Percentiles rank a stretch among this genome's conserved stretches.
phyloP scores from a whole-genome alignment of 2,797 vertebrate genomes.

The Myoxocephalus aenaeus region DNA sequence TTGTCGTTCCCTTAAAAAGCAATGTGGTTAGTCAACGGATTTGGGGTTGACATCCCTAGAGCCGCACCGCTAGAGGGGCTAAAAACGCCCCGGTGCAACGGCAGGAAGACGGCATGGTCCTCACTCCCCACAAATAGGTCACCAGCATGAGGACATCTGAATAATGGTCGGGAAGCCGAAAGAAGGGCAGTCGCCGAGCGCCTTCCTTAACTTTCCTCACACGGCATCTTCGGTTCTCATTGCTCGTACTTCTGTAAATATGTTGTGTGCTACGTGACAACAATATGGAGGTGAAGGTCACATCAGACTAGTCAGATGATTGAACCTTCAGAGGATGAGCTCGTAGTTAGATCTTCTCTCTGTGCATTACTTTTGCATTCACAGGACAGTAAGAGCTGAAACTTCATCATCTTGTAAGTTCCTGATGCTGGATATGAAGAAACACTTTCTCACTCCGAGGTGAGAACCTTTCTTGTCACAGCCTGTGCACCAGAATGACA shows the following conservation, averaged over 20 bases:
- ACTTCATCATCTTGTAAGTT: background rate
- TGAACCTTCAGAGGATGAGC: background rate
- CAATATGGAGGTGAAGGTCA: background rate
- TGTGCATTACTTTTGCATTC: background rate
- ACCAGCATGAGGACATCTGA: background rate
- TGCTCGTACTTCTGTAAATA: background rate
- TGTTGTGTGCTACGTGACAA: slow-evolving; percentile 1
- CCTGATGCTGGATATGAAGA: slow-evolving; percentile 1
- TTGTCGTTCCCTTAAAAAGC: background rate
- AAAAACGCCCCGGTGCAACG: background rate
- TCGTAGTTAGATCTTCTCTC: background rate
- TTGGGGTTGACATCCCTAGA: background rate
- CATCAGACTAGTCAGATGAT: no score
- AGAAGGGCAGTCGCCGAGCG: background rate
- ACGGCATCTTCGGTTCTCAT: background rate
- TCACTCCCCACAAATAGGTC: no score
- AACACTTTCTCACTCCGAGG: slow-evolving; percentile 18
- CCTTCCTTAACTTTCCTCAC: background rate
- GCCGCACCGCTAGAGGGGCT: background rate
- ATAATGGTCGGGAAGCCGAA: background rate
- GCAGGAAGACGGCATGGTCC: background rate
- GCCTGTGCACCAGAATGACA: background rate
- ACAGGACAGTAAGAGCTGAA: slow-evolving; percentile 2
- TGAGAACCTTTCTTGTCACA: background rate
- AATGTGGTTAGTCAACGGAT: background rate